These are phyloP conservation scores for Loripinus fragilis DNA, from an alignment of 2,888 invertebrate genomes.

Conservation along the genomic window DNA sequence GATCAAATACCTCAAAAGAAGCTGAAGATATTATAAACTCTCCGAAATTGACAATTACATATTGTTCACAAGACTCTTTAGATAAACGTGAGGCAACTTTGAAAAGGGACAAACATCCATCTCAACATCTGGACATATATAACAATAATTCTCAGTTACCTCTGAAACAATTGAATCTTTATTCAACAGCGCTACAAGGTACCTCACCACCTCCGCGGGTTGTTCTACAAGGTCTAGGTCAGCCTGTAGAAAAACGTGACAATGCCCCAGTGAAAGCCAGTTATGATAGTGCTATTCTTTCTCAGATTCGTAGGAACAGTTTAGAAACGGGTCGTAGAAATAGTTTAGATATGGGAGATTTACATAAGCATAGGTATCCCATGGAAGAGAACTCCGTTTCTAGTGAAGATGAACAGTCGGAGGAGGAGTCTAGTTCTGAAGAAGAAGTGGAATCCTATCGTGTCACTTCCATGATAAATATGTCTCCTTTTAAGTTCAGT, in stretches of 20 bases:
- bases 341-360: slow-evolving; percentile 34
- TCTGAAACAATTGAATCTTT: slow-evolving; percentile 64
- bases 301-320: slow-evolving; percentile 58
- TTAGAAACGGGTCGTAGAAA: slow-evolving; percentile 25
- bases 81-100: slow-evolving; percentile 25
- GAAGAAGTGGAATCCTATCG: slow-evolving; percentile 33
- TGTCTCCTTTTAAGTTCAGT: slow-evolving; percentile 37
- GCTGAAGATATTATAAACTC: slow-evolving; percentile 65
- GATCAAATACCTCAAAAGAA: slow-evolving; percentile 64
- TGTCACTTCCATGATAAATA: slow-evolving; percentile 40
- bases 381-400: slow-evolving; percentile 58
- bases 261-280: slow-evolving; percentile 67
- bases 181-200: slow-evolving; percentile 57
- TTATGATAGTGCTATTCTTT: slow-evolving; percentile 64
- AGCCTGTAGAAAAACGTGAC: slow-evolving; percentile 40
- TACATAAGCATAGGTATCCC: slow-evolving; percentile 33
- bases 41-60: slow-evolving; percentile 59
- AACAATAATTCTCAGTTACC: slow-evolving; percentile 56
- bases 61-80: slow-evolving; percentile 52
- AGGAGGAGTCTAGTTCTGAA: slow-evolving; percentile 44
- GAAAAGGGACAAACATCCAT: slow-evolving; percentile 13
- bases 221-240: slow-evolving; percentile 65
- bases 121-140: slow-evolving; percentile 44
- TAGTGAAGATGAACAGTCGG: slow-evolving; percentile 43
- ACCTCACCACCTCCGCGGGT: slow-evolving; percentile 76